Conservation (phyloP, 2,797 vertebrate species). For the Neosalanx taihuensis region DNA sequence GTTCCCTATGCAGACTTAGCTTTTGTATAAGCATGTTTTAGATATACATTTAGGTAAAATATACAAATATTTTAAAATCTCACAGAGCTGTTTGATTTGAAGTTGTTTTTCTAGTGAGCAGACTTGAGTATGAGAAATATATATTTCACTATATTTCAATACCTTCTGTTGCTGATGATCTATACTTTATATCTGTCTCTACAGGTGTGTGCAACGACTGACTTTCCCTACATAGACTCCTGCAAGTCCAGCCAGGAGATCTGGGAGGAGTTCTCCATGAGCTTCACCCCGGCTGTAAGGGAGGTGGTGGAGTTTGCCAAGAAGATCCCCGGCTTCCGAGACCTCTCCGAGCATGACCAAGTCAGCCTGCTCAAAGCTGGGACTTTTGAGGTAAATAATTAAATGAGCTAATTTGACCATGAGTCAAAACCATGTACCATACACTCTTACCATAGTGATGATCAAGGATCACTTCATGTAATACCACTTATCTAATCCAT, state of each 20-base stretch:
- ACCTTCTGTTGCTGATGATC: neutral
- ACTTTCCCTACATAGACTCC: slow-evolving; percentile 87
- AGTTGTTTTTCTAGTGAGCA: neutral
- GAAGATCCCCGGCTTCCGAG: slow-evolving; percentile 90
- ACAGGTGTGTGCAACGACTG: slow-evolving; percentile 94
- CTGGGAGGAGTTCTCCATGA: slow-evolving; percentile 98
- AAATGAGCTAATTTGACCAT: neutral
- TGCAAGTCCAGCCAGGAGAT: slow-evolving; percentile 89
- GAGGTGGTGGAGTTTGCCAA: slow-evolving; percentile 98
- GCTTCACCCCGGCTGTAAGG: slow-evolving; percentile 94
- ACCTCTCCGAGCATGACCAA: slow-evolving; percentile 94
- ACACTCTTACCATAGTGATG: no score
- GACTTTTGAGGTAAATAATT: slow-evolving; percentile 89
- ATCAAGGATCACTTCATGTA: no score
- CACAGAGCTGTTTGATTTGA: neutral
- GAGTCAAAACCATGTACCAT: no score
- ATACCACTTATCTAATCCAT: neutral
- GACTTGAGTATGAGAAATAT: neutral
- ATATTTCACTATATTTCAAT: neutral
- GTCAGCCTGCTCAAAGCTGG: slow-evolving; percentile 95
- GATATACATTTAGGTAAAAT: no score
- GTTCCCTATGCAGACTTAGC: slow-evolving; percentile 10
- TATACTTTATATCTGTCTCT: slow-evolving; percentile 26
- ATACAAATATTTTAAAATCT: neutral
- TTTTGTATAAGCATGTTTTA: neutral